Evolutionary conservation across 2,888 invertebrate species (phyloP), one percentile per base, ranked within the genome.

Genomic region (Tenthredo livida): DNA sequence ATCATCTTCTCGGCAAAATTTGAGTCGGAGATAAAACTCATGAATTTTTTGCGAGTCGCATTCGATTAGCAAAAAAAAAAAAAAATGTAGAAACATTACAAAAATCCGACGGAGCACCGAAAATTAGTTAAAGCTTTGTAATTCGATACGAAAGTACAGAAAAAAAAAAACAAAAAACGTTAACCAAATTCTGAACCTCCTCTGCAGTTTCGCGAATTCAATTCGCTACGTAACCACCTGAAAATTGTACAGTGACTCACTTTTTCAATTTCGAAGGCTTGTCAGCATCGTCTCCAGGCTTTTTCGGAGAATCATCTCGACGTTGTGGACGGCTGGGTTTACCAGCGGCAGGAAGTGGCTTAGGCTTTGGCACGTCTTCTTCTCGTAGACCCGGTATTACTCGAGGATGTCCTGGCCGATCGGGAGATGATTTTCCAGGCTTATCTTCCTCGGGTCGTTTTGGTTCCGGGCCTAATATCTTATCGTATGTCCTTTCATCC

Each of bases 351-450:
- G 91, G 90, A 83, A 89, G 89, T 84, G 90, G 82, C 84, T 91
- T 92, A 3, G 91, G 89, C 87, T 90, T 91, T 29, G 43, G 40
- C 29, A 37, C 21, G 80, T 91, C 91, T 82, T 92, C 91, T 12
- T 93, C 91, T 40, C 92, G 88, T 10, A 92, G 89, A 25, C 91
- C 90, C 2, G 92, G 91, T 25, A 92, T 92, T 80, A 91, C 92
- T 7, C 89, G 88, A 4, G 91, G 90, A 86, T 90, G 90, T 40
- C 91, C 91, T 5, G 91, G 90, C 5, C 88, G 86, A 12, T 91
- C 92, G 5, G 91, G 89, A 29, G 90, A 89, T 2, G 78, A 61
- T 65, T 80, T 80, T 1, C 40, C 80, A n/a, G 80, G 80, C 61
- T 80, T 65, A 40, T 80, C 80, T 58, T 61, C 80, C n/a, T 80